Evolutionary conservation across 2,797 vertebrate genomes (phyloP).

Genomic region (Sparidentex hasta): DNA sequence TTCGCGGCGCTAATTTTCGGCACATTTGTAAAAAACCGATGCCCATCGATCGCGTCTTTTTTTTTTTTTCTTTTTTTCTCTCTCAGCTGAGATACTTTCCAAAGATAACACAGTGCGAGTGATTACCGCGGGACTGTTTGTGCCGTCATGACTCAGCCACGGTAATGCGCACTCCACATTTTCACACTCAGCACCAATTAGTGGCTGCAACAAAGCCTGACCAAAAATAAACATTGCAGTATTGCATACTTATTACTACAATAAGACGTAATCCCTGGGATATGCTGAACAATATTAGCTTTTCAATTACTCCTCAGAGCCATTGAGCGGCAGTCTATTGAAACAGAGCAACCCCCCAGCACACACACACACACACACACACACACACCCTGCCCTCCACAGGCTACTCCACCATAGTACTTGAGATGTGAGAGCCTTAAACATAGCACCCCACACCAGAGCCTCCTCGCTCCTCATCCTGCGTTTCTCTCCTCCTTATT

Average conservation of each 20-base stretch:
- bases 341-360: conserved; percentile 66
- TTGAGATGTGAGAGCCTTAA: conserved; percentile 74
- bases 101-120: conserved; percentile 64
- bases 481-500: conserved; percentile 46
- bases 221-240: conserved; percentile 83
- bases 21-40: conserved; percentile 49
- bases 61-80: not conserved
- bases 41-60: conserved; percentile 32
- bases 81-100: conserved; percentile 59
- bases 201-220: conserved; percentile 82
- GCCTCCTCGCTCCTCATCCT: conserved; percentile 44
- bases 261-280: conserved; percentile 84
- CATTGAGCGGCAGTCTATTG: conserved; percentile 82
- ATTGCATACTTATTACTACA: conserved; percentile 83
- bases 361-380: conserved; percentile 22
- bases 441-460: conserved; percentile 58
- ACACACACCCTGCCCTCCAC: conserved; percentile 46
- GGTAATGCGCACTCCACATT: conserved; percentile 72
- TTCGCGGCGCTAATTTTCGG: conserved; percentile 54
- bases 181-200: conserved; percentile 82
- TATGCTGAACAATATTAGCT: conserved; percentile 86
- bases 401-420: conserved; percentile 62
- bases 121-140: conserved; percentile 63
- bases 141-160: conserved; percentile 69
- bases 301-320: conserved; percentile 85